A percentile compares a stretch with the other conserved stretches of the same genome.
Evolutionary conservation across 2,113 vertebrate genomes (phyloP).

Genomic region (Mormoops blainvillei): DNA sequence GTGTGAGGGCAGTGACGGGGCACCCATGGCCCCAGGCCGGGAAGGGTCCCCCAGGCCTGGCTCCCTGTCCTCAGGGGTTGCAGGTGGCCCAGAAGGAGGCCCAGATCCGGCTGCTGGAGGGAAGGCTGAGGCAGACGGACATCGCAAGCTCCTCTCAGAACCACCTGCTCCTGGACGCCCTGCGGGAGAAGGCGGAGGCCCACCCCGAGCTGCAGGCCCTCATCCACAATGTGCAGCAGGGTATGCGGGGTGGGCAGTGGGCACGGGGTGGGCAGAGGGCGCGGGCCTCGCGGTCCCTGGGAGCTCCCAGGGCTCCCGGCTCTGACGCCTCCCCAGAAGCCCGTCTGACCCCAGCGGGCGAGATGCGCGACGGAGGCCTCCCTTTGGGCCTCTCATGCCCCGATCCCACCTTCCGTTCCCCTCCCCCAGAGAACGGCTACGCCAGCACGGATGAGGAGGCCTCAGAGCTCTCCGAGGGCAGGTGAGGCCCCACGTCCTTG

Average conservation of each 20-base stretch:
- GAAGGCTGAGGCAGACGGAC: constrained; percentile 91
- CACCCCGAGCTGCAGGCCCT: constrained; percentile 94
- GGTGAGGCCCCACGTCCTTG: constrained; percentile 78
- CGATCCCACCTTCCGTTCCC: neutral
- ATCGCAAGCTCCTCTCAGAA: constrained; percentile 88
- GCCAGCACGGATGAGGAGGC: constrained; percentile 94
- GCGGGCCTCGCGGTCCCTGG: accelerated
- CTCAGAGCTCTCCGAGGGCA: constrained; percentile 94
- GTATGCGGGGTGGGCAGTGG: constrained; percentile 72
- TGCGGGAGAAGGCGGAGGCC: constrained; percentile 92
- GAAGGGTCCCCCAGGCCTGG: neutral
- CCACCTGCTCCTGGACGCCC: constrained; percentile 91
- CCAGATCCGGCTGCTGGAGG: constrained; percentile 94
- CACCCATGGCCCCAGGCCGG: neutral
- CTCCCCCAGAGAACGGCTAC: constrained; percentile 90
- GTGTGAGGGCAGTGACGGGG: neutral
- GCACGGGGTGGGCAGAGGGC: no score
- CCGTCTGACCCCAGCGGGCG: neutral
- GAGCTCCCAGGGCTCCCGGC: neutral
- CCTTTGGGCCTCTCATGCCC: neutral
- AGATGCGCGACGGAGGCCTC: neutral
- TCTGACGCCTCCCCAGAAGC: neutral
- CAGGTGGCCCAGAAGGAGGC: constrained; percentile 96
- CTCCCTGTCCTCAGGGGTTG: constrained; percentile 83
- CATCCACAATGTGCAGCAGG: constrained; percentile 93